A percentile compares a stretch with the other conserved stretches of the same genome.
These are phyloP conservation scores for pig (Sus scrofa) DNA, from an alignment of 2,113 vertebrate species.

Conservation along the genomic window T2T-Sscrofa CM000829.6:35970001-35970500, in stretches of 20 bases:
- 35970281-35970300: not conserved
- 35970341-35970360: not conserved
- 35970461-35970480: not conserved
- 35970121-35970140: not conserved
- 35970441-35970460: not conserved
- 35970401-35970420: not conserved
- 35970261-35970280: constrained; percentile 13
- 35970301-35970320: constrained; percentile 50
- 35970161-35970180: not conserved
- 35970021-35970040: not conserved
- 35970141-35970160: not conserved
- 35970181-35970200: not conserved
- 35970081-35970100: not conserved
- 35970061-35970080: not conserved
- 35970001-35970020: not conserved
- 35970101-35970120: not conserved
- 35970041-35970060: not conserved
- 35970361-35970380: constrained; percentile 37
- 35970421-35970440: not conserved
- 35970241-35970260: not conserved
- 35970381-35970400: not conserved
- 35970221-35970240: constrained; percentile 33
- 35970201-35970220: not conserved
- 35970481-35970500: constrained; percentile 36
- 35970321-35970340: constrained; percentile 44